Percentiles rank a stretch among this genome's conserved stretches.
These are phyloP conservation scores for Acanthiza pusilla DNA, from an alignment of 2,797 vertebrate species.

Conservation along the genomic window DNA sequence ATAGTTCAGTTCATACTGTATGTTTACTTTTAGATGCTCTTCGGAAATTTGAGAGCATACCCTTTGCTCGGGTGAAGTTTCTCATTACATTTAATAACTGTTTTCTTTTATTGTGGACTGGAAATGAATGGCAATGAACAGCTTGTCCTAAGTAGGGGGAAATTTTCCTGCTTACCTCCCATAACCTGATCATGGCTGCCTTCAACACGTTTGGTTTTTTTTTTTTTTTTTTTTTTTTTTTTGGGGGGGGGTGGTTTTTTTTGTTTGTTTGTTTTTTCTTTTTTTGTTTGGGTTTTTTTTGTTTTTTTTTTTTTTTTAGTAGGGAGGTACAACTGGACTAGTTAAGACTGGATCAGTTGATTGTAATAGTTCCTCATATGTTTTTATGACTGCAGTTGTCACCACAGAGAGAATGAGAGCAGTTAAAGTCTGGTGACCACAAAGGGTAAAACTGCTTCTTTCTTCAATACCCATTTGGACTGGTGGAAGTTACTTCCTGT, in stretches of 20 bases:
- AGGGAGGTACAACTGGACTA: rapidly evolving
- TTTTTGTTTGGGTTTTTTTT: no score
- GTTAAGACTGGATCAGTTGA: not conserved
- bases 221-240: no score
- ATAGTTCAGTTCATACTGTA: not conserved
- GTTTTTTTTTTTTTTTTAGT: no score
- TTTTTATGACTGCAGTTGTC: not conserved
- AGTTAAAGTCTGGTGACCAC: not conserved
- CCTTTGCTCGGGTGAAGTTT: not conserved
- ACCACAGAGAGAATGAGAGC: not conserved
- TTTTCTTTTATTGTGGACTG: not conserved
- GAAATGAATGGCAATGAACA: not conserved
- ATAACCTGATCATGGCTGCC: not conserved
- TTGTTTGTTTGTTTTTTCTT: no score
- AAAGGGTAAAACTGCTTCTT: not conserved
- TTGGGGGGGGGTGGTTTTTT: no score
- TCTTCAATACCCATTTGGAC: not conserved
- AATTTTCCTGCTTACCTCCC: not conserved
- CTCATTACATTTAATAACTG: not conserved
- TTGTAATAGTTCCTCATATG: not conserved
- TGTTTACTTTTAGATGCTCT: not conserved
- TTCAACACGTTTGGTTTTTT: no score
- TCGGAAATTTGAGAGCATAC: not conserved
- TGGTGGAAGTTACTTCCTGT: not conserved
- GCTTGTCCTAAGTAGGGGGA: not conserved